Evolutionary conservation across 2,888 invertebrate species (phyloP).

Genomic region (Oligia latruncula): DNA sequence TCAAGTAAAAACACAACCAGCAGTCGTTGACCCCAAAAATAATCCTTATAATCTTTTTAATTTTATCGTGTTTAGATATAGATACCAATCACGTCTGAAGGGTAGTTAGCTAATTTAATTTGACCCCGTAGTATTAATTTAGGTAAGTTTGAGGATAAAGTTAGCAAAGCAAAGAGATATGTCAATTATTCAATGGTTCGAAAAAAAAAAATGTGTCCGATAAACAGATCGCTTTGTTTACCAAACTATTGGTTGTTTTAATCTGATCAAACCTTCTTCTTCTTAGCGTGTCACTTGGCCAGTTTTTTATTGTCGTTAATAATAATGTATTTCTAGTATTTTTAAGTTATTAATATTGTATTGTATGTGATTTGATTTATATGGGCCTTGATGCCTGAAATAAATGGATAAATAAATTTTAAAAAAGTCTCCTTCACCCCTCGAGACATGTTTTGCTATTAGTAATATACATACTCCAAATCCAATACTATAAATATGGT

Average conservation of each 20-base stretch:
- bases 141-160: slow-evolving; percentile 17
- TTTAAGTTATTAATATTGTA: too few relatives aligned
- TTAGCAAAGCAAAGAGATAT: slow-evolving; percentile 38
- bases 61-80: neutral
- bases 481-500: neutral
- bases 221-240: slow-evolving; percentile 27
- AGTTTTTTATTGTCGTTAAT: too few relatives aligned
- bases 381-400: too few relatives aligned
- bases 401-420: too few relatives aligned
- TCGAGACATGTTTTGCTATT: too few relatives aligned
- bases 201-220: slow-evolving; percentile 2
- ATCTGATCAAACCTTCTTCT: neutral
- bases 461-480: too few relatives aligned
- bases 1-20: neutral
- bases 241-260: slow-evolving; percentile 5
- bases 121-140: neutral
- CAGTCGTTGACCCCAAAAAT: neutral
- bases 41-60: neutral
- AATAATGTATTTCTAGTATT: too few relatives aligned
- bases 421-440: too few relatives aligned
- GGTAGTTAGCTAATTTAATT: neutral
- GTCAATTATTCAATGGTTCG: slow-evolving; percentile 42
- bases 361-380: too few relatives aligned
- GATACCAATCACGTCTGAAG: too few relatives aligned
- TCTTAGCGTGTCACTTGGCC: too few relatives aligned